These are phyloP conservation scores for Prionace glauca DNA, from an alignment of 2,797 vertebrate genomes.

Conservation along the genomic window DNA sequence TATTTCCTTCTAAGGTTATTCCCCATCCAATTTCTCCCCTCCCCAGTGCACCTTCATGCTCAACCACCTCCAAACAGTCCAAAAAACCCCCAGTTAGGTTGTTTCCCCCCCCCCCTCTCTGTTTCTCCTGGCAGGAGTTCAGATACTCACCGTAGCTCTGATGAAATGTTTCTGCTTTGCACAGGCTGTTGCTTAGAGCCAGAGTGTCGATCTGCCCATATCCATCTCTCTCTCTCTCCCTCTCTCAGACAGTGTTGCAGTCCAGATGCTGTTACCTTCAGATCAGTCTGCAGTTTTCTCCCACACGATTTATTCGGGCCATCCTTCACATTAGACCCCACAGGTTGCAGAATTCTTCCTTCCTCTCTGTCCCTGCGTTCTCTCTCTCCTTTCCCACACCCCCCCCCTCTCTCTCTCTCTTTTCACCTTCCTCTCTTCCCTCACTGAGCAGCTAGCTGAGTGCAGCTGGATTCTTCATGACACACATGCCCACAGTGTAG, in stretches of 20 bases:
- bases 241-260: neutral
- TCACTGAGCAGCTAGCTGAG: neutral
- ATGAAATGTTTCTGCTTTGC: neutral
- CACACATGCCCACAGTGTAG: neutral
- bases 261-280: neutral
- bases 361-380: neutral
- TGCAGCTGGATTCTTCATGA: neutral
- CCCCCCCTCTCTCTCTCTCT: neutral
- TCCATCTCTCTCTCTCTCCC: neutral
- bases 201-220: neutral
- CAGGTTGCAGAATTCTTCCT: neutral
- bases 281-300: neutral
- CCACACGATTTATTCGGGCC: neutral
- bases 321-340: neutral
- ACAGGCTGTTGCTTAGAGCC: conserved; percentile 8
- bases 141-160: neutral
- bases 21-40: neutral
- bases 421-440: neutral
- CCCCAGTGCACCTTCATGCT: neutral
- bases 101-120: neutral
- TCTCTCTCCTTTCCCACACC: neutral
- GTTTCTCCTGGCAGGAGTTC: neutral
- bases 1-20: neutral
- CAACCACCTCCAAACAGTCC: neutral
- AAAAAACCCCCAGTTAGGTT: neutral